phyloP scores from a whole-genome alignment of 2,113 vertebrate genomes.

The Melanerpes aurifrons region DNA sequence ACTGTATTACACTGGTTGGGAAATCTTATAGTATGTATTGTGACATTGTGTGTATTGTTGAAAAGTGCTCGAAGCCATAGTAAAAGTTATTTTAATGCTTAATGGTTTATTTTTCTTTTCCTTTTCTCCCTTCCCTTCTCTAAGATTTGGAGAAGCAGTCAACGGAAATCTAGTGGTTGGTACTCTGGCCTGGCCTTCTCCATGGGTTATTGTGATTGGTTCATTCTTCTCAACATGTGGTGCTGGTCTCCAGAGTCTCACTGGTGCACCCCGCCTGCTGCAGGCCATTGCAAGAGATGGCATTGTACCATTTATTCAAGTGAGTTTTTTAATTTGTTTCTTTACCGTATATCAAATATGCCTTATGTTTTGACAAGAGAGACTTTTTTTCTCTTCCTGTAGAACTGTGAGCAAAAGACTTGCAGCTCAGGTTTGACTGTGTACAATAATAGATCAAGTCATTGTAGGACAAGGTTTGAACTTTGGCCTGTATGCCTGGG shows the following conservation, averaged over 20 bases:
- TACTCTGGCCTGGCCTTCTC: slow-evolving; percentile 94
- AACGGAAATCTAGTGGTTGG: slow-evolving; percentile 93
- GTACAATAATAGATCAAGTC: background rate
- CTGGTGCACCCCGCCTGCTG: slow-evolving; percentile 91
- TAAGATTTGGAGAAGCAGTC: slow-evolving; percentile 93
- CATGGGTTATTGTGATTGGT: slow-evolving; percentile 97
- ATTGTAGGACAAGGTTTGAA: background rate
- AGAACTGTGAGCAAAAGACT: background rate
- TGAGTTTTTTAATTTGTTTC: slow-evolving; percentile 38
- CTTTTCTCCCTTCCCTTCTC: background rate
- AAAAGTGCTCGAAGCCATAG: background rate
- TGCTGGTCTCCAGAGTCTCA: slow-evolving; percentile 94
- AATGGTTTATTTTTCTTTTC: background rate
- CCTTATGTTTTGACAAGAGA: background rate
- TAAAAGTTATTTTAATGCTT: background rate
- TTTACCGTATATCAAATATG: background rate
- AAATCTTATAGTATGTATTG: rapidly evolving
- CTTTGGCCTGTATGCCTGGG: background rate
- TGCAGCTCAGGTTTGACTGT: background rate
- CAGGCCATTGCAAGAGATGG: slow-evolving; percentile 96
- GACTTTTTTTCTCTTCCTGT: background rate
- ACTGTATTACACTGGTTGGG: background rate
- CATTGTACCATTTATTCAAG: slow-evolving; percentile 93
- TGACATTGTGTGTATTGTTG: background rate
- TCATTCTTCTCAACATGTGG: slow-evolving; percentile 98